phyloP scores from a whole-genome alignment of 2,888 invertebrate genomes.

The Macrosiphum euphorbiae region DNA sequence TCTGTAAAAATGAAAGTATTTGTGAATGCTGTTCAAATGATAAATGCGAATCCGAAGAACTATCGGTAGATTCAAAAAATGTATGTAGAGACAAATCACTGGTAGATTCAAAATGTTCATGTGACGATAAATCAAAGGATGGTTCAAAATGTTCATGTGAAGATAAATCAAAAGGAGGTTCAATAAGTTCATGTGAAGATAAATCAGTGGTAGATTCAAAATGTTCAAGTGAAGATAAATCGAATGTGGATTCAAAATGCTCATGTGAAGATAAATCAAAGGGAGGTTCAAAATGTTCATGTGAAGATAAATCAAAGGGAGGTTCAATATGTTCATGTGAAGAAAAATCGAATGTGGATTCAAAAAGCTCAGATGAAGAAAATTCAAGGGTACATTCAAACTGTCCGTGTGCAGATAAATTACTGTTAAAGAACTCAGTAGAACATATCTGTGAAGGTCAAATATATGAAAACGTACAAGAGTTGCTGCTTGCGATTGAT shows the following conservation, averaged over 20 bases:
- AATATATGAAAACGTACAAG: background rate
- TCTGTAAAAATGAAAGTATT: background rate
- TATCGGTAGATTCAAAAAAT: background rate
- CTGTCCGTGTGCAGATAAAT: too few species aligned
- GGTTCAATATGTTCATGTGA: too few species aligned
- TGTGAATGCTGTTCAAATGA: background rate
- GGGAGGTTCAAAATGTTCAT: background rate
- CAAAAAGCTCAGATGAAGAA: background rate
- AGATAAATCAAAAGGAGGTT: background rate
- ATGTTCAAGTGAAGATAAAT: background rate
- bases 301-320: too few species aligned
- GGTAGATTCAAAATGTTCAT: background rate
- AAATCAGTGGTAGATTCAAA: background rate
- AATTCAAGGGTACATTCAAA: background rate
- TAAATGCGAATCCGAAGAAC: background rate
- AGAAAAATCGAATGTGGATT: background rate
- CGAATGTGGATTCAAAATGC: background rate
- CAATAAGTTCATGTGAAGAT: background rate
- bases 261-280: background rate
- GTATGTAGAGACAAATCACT: background rate
- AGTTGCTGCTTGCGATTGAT: background rate
- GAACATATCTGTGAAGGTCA: background rate
- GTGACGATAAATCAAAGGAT: background rate
- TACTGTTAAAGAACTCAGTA: background rate
- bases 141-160: too few species aligned